Base-by-base conservation (phyloP, 2,113 vertebrate genomes). In the Dascyllus trimaculatus region DNA sequence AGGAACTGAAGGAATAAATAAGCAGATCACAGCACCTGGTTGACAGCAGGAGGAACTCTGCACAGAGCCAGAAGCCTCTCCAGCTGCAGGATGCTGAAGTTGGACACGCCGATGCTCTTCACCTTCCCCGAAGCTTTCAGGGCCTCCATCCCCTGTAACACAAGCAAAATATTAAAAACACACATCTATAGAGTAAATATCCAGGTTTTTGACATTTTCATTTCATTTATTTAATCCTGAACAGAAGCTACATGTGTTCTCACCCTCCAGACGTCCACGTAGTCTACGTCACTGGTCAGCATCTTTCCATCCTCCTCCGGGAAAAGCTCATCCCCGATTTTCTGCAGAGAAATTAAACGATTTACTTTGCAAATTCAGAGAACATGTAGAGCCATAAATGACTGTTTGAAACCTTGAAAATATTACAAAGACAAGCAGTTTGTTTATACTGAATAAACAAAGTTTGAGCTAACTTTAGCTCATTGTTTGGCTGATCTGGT, bases 261-360 rank as follows among this genome's bases (percentile, higher is more conserved):
- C 84, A 96, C 95, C 95, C 86, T 92, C 95, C 95, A 96, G 0
- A 95, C 94, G 11, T 95, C 94, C 9, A 95, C 45, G 15, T 95
- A 96, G 82, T 96, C 95, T 0, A 86, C 64, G 4, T 96, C 94
- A 54, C 81, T 78, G 4, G 86, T 90, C 40, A 94, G 56, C 0
- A 92, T 22, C 48, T 74, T 43, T 62, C 93, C 93, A 9, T 95
- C 92, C 63, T 92, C 91, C 64, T 13, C 72, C 2, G 95, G 94
- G 29, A 93, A 91, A 60, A 94, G 76, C 18, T 94, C 91, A 54
- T 94, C 91, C 0, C 78, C 90, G 10, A 89, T 24, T 85, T 92
- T 95, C 95, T 96, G 61, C 8, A 48, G 73, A 71, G 17, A 76
- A 40, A 80, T 19, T 8, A 49, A 19, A 49, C 48, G n/a, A 46